Conservation (phyloP, 2,113 vertebrate species). For the Brachirus orientalis region DNA sequence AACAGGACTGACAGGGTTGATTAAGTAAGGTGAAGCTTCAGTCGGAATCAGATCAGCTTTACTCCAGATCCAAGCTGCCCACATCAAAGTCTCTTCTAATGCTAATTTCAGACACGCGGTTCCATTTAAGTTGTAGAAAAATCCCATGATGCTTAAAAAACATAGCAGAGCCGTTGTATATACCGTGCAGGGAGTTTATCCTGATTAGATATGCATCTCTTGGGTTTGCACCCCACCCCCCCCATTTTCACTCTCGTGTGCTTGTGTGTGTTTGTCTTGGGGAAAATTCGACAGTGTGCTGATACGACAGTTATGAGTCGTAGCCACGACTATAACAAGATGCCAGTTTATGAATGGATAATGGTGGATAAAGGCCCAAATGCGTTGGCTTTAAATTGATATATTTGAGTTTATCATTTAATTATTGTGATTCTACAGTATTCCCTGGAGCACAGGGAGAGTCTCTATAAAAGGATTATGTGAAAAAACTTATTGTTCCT, state of each 20-base stretch:
- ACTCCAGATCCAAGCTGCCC: conserved; percentile 16
- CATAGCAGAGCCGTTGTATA: background rate
- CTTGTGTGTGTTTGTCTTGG: background rate
- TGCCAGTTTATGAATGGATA: no score
- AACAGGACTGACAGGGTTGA: conserved; percentile 23
- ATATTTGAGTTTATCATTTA: conserved; percentile 29
- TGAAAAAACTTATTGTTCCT: no score
- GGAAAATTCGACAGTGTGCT: conserved; percentile 23
- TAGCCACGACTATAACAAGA: no score
- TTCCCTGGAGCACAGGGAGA: conserved; percentile 3
- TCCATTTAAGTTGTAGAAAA: conserved; percentile 3
- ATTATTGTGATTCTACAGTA: conserved; percentile 25
- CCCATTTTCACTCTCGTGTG: background rate
- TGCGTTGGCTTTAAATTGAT: conserved; percentile 28
- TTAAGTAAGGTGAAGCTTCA: conserved; percentile 33
- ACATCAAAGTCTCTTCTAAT: conserved; percentile 47
- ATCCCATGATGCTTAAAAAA: conserved; percentile 18
- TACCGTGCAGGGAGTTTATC: background rate
- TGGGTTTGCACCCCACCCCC: background rate
- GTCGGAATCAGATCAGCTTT: conserved; percentile 33
- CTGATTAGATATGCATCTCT: conserved; percentile 31
- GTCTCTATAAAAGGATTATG: background rate
- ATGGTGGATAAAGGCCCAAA: no score
- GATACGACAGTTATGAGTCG: conserved; percentile 31
- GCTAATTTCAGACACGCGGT: conserved; percentile 28